A percentile compares a stretch with the other conserved stretches of the same genome.
Evolutionary conservation across 2,888 invertebrate genomes (phyloP).

Genomic region (Clostera curtula): DNA sequence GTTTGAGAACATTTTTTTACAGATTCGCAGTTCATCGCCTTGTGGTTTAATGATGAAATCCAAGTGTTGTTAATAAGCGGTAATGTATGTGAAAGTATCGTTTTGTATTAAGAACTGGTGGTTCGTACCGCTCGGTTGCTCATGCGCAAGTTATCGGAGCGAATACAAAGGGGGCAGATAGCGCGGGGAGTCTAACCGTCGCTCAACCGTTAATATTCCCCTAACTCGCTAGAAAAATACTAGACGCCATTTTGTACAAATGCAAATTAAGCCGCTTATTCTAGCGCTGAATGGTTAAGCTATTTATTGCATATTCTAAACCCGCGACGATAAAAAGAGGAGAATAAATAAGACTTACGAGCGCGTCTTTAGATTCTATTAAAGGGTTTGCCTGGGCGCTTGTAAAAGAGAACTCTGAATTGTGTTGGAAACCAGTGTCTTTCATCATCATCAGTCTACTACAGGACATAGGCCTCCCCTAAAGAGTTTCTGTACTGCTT

Average conservation of each 20-base stretch:
- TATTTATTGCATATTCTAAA: no score
- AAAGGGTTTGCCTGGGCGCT: constrained; percentile 39
- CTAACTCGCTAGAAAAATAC: constrained; percentile 69
- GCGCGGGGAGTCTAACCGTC: constrained; percentile 73
- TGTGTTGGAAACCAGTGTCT: no score
- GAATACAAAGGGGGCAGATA: constrained; percentile 74
- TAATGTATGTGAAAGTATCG: constrained; percentile 57
- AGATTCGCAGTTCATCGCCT: constrained; percentile 41
- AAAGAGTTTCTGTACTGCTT: no score
- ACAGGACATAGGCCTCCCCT: no score
- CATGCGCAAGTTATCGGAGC: constrained; percentile 74
- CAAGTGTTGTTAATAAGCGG: constrained; percentile 36
- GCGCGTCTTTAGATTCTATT: constrained; percentile 43
- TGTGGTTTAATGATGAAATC: constrained; percentile 28
- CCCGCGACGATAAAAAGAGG: no score
- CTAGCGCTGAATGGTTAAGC: constrained; percentile 52
- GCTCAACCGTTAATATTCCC: constrained; percentile 72
- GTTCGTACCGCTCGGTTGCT: constrained; percentile 71
- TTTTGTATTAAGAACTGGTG: constrained; percentile 65
- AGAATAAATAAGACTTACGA: constrained; percentile 50
- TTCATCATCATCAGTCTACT: no score
- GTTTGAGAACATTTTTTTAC: constrained; percentile 25
- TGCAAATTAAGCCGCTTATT: constrained; percentile 43
- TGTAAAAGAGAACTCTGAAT: no score
- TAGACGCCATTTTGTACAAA: constrained; percentile 61